A percentile compares a stretch with the other conserved stretches of the same genome.
These are phyloP conservation scores for Cosmia trapezina DNA, from an alignment of 2,888 invertebrate genomes.

Conservation along the genomic window DNA sequence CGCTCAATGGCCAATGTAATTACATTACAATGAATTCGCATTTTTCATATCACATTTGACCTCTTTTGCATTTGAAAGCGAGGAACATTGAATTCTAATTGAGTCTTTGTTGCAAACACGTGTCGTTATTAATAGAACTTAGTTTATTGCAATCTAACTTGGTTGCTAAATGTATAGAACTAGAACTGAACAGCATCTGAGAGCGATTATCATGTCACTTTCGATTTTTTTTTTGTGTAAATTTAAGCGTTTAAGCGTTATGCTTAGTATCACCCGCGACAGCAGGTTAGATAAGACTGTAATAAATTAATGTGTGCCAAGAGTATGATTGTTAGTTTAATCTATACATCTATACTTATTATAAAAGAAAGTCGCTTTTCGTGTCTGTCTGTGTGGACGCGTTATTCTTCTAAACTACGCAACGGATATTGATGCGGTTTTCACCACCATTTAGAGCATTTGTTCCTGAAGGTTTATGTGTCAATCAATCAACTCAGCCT, in stretches of 20 bases:
- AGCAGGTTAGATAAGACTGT: too few relatives aligned
- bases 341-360: too few relatives aligned
- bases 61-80: slow-evolving; percentile 52
- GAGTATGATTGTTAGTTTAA: too few relatives aligned
- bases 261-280: background rate
- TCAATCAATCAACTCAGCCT: too few relatives aligned
- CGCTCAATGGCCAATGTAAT: slow-evolving; percentile 38
- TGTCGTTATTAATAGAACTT: slow-evolving; percentile 2
- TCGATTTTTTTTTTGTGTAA: background rate
- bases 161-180: background rate
- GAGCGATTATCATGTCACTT: background rate
- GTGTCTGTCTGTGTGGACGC: too few relatives aligned
- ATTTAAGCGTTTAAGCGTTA: too few relatives aligned
- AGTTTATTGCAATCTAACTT: background rate
- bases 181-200: background rate
- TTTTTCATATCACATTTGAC: slow-evolving; percentile 57
- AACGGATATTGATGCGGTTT: too few relatives aligned
- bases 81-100: slow-evolving; percentile 47
- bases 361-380: too few relatives aligned
- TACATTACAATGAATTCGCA: slow-evolving; percentile 50
- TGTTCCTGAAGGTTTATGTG: too few relatives aligned
- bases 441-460: too few relatives aligned
- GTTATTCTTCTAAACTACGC: too few relatives aligned
- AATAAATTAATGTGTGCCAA: too few relatives aligned
- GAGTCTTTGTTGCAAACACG: slow-evolving; percentile 32